These are phyloP conservation scores for Gorsachius goisagi DNA, from an alignment of 2,113 vertebrate species.

Conservation along the genomic window DNA sequence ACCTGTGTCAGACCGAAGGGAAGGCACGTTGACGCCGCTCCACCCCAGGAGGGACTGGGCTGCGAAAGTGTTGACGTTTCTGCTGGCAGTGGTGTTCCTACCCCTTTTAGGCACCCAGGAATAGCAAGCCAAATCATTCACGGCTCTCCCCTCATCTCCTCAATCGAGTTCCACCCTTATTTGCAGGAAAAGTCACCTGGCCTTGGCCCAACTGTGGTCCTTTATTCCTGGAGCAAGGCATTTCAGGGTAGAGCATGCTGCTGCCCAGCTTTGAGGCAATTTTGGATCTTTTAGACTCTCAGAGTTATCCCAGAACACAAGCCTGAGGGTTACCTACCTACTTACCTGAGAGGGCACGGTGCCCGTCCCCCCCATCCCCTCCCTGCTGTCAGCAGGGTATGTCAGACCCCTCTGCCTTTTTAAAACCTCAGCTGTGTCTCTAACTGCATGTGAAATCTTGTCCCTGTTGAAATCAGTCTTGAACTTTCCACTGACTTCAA, in stretches of 20 bases:
- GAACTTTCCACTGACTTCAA: neutral
- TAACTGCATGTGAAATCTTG: neutral
- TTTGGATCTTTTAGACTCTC: neutral
- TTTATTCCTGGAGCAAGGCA: neutral
- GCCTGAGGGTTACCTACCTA: neutral
- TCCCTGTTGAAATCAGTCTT: neutral
- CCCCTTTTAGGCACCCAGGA: neutral
- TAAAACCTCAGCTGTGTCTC: neutral
- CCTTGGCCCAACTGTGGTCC: neutral
- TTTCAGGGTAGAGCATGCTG: neutral
- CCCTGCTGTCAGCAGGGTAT: neutral
- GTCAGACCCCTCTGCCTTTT: neutral
- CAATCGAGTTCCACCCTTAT: neutral
- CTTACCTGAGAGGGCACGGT: fast-evolving
- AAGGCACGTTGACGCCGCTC: fast-evolving
- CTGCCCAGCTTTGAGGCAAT: neutral
- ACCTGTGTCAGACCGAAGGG: neutral
- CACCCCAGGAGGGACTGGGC: neutral
- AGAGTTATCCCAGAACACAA: neutral
- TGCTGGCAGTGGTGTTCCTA: neutral
- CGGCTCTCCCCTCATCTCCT: neutral
- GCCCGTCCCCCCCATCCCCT: neutral
- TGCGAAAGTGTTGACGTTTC: neutral
- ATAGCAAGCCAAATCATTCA: neutral
- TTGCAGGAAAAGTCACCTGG: neutral